These are phyloP conservation scores for Melanotaenia pygmaea DNA, from an alignment of 2,797 vertebrate species.

Conservation along the genomic window DNA sequence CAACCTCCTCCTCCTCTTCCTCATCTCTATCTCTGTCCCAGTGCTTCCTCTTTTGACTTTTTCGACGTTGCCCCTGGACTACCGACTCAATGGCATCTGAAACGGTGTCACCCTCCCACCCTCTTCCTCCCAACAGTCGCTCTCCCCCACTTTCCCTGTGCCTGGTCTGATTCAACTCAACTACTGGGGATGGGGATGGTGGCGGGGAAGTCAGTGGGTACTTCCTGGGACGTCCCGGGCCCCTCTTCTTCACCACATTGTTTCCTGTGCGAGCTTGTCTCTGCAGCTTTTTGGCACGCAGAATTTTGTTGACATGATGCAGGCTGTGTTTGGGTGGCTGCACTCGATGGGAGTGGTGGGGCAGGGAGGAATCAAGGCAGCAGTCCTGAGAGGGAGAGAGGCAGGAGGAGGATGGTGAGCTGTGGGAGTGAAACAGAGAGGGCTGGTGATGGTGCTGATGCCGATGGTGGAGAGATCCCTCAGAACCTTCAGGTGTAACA, in stretches of 20 bases:
- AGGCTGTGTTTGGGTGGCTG: conserved; percentile 94
- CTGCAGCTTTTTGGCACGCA: conserved; percentile 98
- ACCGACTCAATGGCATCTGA: conserved; percentile 94
- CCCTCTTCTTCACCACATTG: conserved; percentile 94
- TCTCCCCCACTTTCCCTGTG: conserved; percentile 69
- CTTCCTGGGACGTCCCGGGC: conserved; percentile 94
- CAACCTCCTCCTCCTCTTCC: conserved; percentile 71
- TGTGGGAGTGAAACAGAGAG: conserved; percentile 78
- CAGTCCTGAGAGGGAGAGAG: conserved; percentile 72
- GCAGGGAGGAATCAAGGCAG: conserved; percentile 73
- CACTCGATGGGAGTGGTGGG: conserved; percentile 78
- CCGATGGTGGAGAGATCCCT: conserved; percentile 74
- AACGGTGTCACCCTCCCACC: conserved; percentile 82
- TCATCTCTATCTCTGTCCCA: conserved; percentile 78
- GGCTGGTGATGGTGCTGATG: conserved; percentile 78
- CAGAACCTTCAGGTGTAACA: conserved; percentile 68
- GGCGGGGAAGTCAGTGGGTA: conserved; percentile 82
- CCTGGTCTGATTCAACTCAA: conserved; percentile 61
- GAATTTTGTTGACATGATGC: conserved; percentile 97
- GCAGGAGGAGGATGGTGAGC: conserved; percentile 69
- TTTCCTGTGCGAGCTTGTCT: conserved; percentile 96
- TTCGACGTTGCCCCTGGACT: conserved; percentile 89
- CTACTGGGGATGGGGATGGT: conserved; percentile 67
- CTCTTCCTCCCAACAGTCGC: conserved; percentile 45
- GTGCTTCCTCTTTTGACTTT: conserved; percentile 87